Conservation (phyloP, 53 echinoderm and acorn worm species). For the Zoroaster sp. region DNA sequence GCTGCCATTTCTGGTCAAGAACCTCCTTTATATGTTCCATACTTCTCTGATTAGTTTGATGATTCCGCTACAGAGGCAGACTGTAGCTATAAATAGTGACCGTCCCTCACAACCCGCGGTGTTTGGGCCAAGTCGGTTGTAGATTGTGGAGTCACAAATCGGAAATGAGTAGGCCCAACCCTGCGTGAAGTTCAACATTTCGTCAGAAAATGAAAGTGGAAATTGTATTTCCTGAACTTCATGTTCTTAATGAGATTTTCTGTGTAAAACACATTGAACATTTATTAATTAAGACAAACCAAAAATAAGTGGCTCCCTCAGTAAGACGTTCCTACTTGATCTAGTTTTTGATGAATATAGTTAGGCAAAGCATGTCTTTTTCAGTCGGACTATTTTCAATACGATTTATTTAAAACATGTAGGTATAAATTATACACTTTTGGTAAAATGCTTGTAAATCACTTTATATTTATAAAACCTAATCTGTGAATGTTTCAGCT, state of each 20-base stretch:
- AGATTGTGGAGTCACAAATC: constrained; percentile 12
- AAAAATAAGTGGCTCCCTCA: too few relatives aligned
- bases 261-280: too few relatives aligned
- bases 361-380: too few relatives aligned
- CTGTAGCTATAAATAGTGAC: constrained; percentile 25
- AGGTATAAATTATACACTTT: too few relatives aligned
- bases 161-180: constrained; percentile 38
- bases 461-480: too few relatives aligned
- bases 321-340: too few relatives aligned
- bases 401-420: too few relatives aligned
- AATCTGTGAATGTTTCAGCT: too few relatives aligned
- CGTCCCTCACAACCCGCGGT: not conserved
- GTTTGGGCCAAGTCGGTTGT: not conserved
- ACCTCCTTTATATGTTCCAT: constrained; percentile 39
- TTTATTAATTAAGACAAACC: not conserved
- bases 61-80: not conserved
- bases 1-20: not conserved
- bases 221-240: not conserved
- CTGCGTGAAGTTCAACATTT: constrained; percentile 11
- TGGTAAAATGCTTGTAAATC: too few relatives aligned
- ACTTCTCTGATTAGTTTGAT: constrained; percentile 34
- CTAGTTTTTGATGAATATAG: too few relatives aligned
- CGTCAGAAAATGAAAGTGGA: not conserved
- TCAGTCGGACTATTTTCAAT: too few relatives aligned
- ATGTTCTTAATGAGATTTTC: not conserved